Evolutionary conservation across 1,140 invertebrate species (phyloP), one percentile per base, ranked within the genome.

Genomic region (Dendroctonus ponderosae): DNA sequence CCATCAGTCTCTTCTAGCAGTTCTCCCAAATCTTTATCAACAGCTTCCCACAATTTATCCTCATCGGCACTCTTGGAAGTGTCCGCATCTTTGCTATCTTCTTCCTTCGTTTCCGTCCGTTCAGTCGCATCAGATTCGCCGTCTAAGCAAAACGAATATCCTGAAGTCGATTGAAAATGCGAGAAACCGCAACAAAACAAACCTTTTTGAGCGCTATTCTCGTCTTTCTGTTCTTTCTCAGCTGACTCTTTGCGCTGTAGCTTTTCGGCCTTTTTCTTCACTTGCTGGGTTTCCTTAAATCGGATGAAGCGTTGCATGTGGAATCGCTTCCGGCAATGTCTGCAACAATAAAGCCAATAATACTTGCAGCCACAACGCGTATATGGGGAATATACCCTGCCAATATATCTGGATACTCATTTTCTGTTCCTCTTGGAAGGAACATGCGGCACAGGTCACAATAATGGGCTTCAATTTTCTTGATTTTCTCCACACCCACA

Each of bases 361-460:
- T 8, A 15, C 2, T 52, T 52, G 26, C 0, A 15, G 38, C 12
- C 15, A 62, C 7, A 15, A 9, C 38, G 15, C 38, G 15, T n/a
- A 49, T 43, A 40, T 40, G 26, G 26, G 46, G 15, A 49, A 48
- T 5, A 42, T 52, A 66, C 63, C 54, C 54, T 26, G 86, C 83
- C 54, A 88, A 77, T 37, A 84, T 85, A 54, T 83, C 65, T 79
- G 69, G 51, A 57, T 68, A 89, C 84, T 62, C 81, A 79, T 64
- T 63, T 26, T 88, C 87, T 37, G 85, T 85, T 65, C 81, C 74
- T 40, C 86, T 84, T 44, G 85, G 82, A 59, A 91, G 78, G 77
- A 89, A 91, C 71, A 85, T 82, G 70, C 87, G 85, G 77, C 91
- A 92, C 38, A 92, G 74, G 70, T 90, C 88, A 72, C 90, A 92